Evolutionary conservation across 53 echinoderm and acorn worm species (phyloP), one percentile per base, ranked within the genome.

Genomic region (Apostichopus leukothele): DNA sequence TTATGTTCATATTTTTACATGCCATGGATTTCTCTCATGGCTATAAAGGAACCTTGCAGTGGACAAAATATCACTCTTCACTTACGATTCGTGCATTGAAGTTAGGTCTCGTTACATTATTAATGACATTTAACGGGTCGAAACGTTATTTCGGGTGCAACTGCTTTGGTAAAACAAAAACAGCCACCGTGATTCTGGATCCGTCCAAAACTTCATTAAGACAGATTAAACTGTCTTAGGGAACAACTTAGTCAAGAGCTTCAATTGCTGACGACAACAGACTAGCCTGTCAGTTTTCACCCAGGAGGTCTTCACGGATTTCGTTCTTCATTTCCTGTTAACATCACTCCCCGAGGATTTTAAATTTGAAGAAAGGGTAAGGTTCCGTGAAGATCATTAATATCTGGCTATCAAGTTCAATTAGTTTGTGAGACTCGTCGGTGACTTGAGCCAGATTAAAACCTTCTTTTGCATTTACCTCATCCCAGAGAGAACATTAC

Each of bases 381-480:
- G 81, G 81, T 81, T 81, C 54, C 81, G 81, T 81, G 81, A 59
- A 81, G 81, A 81, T 81, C 81, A 81, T 81, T 81, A 81, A 81
- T 81, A 81, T 81, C 23, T 54, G 54, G 81, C 81, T 81, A 81
- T 81, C 81, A 81, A 54, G 59, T 81, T 54, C 81, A 81, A 81
- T 81, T 81, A 81, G 53, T 81, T 22, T 52, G 13, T 54, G 81
- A 81, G 81, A 81, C 81, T 55, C 81, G 55, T 81, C 25, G 71
- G 71, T 71, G 71, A 71, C 71, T 71, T 71, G 71, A 71, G 71
- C 71, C 71, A n/a, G 71, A 71, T 71, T 71, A 71, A 71, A 71
- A 71, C 71, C 71, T 19, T n/a, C 71, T 71, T 6, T 71, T 71
- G 71, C 71, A 14, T 71, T 71, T 71, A 18, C 71, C 18, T 19